These are phyloP conservation scores for Haemorhous mexicanus DNA, from an alignment of 2,113 vertebrate genomes.

Conservation along the genomic window DNA sequence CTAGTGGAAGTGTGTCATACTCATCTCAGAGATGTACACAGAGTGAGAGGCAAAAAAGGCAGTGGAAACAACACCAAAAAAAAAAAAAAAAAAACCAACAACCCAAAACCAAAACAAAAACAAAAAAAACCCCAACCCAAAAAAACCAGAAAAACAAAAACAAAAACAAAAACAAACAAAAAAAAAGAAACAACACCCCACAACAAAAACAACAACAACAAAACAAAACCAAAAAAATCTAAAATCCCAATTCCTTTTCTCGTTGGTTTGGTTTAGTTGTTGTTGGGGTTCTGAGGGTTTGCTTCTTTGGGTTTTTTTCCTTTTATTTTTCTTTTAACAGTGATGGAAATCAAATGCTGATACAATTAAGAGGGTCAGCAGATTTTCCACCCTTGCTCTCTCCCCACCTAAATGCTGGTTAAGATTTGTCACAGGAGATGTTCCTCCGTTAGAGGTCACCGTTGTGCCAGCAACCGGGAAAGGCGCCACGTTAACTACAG, in stretches of 20 bases:
- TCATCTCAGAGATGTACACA: not conserved
- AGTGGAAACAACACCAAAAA: not conserved
- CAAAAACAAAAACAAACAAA: too few relatives aligned
- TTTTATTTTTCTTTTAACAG: not conserved
- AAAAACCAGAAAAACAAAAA: too few relatives aligned
- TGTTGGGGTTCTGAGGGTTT: not conserved
- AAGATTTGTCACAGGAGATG: fast-evolving
- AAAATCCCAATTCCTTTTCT: not conserved
- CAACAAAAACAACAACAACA: not conserved
- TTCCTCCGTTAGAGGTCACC: not conserved
- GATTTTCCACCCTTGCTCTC: not conserved
- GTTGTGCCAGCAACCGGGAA: not conserved
- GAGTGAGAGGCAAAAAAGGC: not conserved
- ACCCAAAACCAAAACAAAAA: too few relatives aligned
- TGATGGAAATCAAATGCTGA: not conserved
- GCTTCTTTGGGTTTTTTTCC: fast-evolving
- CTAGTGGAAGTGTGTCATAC: not conserved
- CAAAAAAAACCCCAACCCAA: too few relatives aligned
- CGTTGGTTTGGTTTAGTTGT: not conserved
- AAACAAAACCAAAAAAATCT: not conserved
- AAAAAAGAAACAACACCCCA: too few relatives aligned
- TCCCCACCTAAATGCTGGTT: too few relatives aligned
- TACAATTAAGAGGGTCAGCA: not conserved
- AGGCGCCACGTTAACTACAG: fast-evolving
- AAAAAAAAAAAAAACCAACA: too few relatives aligned